Conservation (phyloP, 2,797 vertebrate genomes). For the Labroides dimidiatus region DNA sequence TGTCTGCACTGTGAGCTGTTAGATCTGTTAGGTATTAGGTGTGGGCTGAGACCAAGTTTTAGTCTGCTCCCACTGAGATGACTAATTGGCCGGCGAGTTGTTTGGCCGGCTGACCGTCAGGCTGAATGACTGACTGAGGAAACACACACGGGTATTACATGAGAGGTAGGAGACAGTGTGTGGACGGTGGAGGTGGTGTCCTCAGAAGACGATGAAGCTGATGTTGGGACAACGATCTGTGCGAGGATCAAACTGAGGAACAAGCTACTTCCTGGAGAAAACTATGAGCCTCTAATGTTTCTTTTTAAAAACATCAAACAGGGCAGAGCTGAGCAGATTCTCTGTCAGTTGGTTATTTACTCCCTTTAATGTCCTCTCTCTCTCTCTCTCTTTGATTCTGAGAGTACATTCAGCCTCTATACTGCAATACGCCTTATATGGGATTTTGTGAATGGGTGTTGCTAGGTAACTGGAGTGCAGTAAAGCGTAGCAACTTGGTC, state of each 20-base stretch:
- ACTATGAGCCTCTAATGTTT: not conserved
- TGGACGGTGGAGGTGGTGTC: not conserved
- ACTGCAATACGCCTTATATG: conserved; percentile 62
- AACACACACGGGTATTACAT: conserved; percentile 25
- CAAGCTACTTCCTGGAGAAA: not conserved
- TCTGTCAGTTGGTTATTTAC: conserved; percentile 31
- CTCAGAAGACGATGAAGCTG: not conserved
- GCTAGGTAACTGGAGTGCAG: conserved; percentile 79
- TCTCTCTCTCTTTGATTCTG: conserved; percentile 24
- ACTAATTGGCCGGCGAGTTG: conserved; percentile 55
- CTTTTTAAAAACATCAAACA: not conserved
- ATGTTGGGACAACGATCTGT: not conserved
- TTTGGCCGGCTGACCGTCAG: conserved; percentile 30
- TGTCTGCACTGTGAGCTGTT: conserved; percentile 43
- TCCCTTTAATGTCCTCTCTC: conserved; percentile 27
- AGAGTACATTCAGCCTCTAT: conserved; percentile 49
- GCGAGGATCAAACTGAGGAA: not conserved
- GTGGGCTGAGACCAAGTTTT: conserved; percentile 54
- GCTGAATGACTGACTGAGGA: conserved; percentile 40
- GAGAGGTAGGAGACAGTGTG: conserved; percentile 9
- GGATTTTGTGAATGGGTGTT: conserved; percentile 81
- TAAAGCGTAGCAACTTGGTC: conserved; percentile 63
- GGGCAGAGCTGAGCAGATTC: not conserved
- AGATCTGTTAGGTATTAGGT: conserved; percentile 60
- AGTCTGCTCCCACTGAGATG: conserved; percentile 60